Evolutionary conservation across 2,113 vertebrate species (phyloP), one percentile per base, ranked within the genome.

Genomic region (Peromyscus californicus): DNA sequence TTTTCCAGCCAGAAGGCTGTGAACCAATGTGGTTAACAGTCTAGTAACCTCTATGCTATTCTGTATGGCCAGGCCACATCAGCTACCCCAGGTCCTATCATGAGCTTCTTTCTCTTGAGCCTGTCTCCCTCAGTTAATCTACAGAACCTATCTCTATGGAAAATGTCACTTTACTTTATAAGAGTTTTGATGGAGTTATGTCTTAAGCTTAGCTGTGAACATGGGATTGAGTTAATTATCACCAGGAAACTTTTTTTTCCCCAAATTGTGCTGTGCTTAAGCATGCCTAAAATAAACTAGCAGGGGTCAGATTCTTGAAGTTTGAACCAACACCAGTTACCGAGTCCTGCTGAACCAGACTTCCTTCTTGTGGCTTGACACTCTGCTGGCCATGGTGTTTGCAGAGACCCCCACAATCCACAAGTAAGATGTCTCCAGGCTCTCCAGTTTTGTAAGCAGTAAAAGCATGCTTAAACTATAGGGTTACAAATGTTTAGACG

Each of bases 331-430:
- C n/a, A n/a, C n/a, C n/a, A n/a, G n/a, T n/a, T n/a, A n/a, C n/a
- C n/a, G n/a, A 83, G 36, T 61, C n/a, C 21, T 83, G 24, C 26
- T 63, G 57, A 42, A 42, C 13, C 26, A 7, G 22, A 39, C 24
- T 42, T 42, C n/a, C n/a, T 72, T 39, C 80, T 29, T 24, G 54
- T 29, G 22, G 57, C 39, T 29, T 3, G 2, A 59, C 3, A 17
- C 57, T 16, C 80, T 12, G 11, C 11, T 26, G 57, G 22, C 6
- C n/a, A 61, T 16, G 3, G 22, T 29, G n/a, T 63, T 84, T 48
- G n/a, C 6, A 90, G 31, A 42, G 24, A 70, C 39, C 21, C 15
- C 90, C 92, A 96, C 13, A 96, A 93, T 6, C 90, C 45, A 78
- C 4, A 45, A 92, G 29, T 65, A 82, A 89, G 33, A 39, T 57